phyloP scores from a whole-genome alignment of 1,140 invertebrate genomes.

The Gerris buenoi region DNA sequence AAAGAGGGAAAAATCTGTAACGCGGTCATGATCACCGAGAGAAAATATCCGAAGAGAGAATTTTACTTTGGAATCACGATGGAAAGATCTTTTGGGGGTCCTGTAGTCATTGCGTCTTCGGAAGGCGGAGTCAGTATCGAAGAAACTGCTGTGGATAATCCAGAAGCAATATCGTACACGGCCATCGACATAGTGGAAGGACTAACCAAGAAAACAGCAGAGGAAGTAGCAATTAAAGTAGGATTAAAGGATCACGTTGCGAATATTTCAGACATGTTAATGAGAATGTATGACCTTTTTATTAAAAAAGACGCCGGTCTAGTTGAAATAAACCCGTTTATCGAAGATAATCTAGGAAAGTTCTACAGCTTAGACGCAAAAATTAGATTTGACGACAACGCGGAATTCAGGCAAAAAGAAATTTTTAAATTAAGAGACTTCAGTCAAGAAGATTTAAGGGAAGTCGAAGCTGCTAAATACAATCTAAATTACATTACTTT shows the following conservation, averaged over 20 bases:
- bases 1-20: constrained; percentile 81
- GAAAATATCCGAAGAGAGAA: constrained; percentile 82
- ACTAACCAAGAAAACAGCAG: constrained; percentile 56
- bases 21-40: constrained; percentile 82
- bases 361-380: constrained; percentile 98
- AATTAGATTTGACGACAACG: constrained; percentile 95
- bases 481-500: constrained; percentile 93
- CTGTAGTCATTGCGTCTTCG: constrained; percentile 82
- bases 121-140: constrained; percentile 93
- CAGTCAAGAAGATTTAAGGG: constrained; percentile 69
- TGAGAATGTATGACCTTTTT: constrained; percentile 76
- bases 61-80: constrained; percentile 93
- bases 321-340: constrained; percentile 89
- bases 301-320: constrained; percentile 78
- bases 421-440: constrained; percentile 68
- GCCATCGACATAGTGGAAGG: constrained; percentile 73
- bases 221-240: constrained; percentile 54
- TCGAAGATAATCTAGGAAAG: constrained; percentile 68
- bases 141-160: constrained; percentile 80
- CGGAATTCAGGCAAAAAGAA: constrained; percentile 76
- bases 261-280: constrained; percentile 60
- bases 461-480: constrained; percentile 71
- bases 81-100: constrained; percentile 68
- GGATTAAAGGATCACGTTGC: constrained; percentile 55
- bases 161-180: constrained; percentile 76